Base-by-base conservation (phyloP, 2,888 invertebrate species). In the Gastracanthus pulcherrimus region DNA sequence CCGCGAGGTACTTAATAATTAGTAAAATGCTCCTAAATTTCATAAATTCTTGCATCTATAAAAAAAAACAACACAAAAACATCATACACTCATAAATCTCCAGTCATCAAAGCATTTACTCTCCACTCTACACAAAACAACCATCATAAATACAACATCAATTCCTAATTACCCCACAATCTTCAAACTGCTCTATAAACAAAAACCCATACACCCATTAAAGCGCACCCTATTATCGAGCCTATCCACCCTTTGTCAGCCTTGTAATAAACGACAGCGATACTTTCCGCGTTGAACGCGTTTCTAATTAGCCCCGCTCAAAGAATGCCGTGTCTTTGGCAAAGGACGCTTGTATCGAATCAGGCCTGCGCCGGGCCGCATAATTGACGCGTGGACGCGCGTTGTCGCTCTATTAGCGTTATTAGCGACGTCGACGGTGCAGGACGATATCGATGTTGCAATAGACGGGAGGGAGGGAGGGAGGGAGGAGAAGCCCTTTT, bases 381-480 rank as follows among this genome's bases (percentile, higher is more conserved):
- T 69, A 76, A 76, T 76, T 34, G 69, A 26, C 41, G 71, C n/a
- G 38, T 19, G 51, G 2, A 16, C 31, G 34, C 13, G 64, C 31
- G n/a, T 16, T 38, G 41, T 1, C 45, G 58, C 31, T 55, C 62
- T 64, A 77, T 77, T 71, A 70, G 70, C 62, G 38, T 71, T 70
- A 48, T 51, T 62, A 60, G 31, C 36, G 48, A 2, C 55, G 60
- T 1, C n/a, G 13, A 34, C 55, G 34, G 51, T 51, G 51, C 23
- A 23, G 48, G 1, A 36, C 62, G n/a, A 71, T 77, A 77, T 45
- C 70, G 38, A 36, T 19, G 9, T 71, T 51, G 23, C 41, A 16
- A 69, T 48, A 29, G 69, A 41, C 11, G 41, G 3, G 41, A 3
- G 23, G 38, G 11, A 7, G 6, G 41, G 9, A 36, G 64, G 23